These are phyloP conservation scores for Turritopsis dohrnii DNA, from an alignment of 30 jellyfish, hydroid and myxozoan genomes.

Conservation along the genomic window DNA sequence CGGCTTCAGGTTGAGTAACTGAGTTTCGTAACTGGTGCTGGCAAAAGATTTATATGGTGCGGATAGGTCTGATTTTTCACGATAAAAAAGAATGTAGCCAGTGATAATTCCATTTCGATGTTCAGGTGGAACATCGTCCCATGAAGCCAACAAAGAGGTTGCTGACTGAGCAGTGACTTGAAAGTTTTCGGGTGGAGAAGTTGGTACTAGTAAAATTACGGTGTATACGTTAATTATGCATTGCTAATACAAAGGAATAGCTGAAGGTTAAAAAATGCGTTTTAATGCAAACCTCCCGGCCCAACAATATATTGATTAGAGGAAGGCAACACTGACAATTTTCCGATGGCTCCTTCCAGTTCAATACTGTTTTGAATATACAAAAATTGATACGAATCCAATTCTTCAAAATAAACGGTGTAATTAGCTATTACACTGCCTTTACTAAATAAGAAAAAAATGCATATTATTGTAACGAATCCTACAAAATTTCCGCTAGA, in stretches of 20 bases:
- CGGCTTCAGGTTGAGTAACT: conserved; percentile 33
- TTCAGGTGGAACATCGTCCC: not conserved
- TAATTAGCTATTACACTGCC: conserved; percentile 25
- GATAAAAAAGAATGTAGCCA: conserved; percentile 58
- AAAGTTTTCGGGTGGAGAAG: conserved; percentile 52
- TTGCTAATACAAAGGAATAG: too few species aligned
- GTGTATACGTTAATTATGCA: too few species aligned
- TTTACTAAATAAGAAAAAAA: too few species aligned
- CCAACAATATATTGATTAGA: not conserved
- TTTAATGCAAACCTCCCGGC: conserved; percentile 31
- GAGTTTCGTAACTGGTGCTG: conserved; percentile 20
- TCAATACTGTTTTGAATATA: conserved; percentile 31
- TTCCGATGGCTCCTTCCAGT: conserved; percentile 22
- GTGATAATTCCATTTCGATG: conserved; percentile 22
- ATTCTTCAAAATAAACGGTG: not conserved
- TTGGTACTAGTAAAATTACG: conserved; percentile 49
- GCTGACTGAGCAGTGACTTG: conserved; percentile 7
- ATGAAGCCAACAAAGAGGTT: not conserved
- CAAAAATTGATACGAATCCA: conserved; percentile 32
- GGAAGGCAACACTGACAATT: not conserved
- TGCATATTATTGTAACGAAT: too few species aligned
- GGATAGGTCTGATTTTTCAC: conserved; percentile 11
- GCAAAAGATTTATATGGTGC: conserved; percentile 16
- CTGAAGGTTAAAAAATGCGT: too few species aligned
- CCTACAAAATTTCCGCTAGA: too few species aligned